Evolutionary conservation across 64 coral and sea anemone species (phyloP).

Genomic region (Acropora tenuis): DNA sequence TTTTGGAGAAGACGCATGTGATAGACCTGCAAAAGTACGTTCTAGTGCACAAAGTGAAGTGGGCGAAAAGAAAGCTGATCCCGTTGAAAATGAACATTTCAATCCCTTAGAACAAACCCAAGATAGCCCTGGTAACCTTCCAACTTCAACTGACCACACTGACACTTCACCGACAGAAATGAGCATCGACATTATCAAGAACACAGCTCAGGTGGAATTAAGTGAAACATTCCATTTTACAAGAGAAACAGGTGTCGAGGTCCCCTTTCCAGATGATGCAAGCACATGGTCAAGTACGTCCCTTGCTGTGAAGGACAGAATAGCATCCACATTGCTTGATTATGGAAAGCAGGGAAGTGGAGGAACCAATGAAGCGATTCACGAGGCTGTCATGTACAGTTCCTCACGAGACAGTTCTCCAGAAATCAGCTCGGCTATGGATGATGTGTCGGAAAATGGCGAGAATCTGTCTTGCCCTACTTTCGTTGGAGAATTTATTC

Average conservation of each 20-base stretch:
- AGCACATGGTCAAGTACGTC: neutral
- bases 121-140: neutral
- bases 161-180: neutral
- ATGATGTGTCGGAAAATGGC: conserved; percentile 21
- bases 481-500: conserved; percentile 73
- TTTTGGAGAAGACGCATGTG: no score
- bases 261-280: neutral
- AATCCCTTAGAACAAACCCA: neutral
- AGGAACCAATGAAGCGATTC: neutral
- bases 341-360: neutral
- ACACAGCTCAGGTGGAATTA: neutral
- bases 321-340: neutral
- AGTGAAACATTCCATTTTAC: neutral
- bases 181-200: neutral
- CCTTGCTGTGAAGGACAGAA: neutral
- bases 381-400: conserved; percentile 11
- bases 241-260: neutral
- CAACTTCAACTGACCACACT: neutral
- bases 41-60: conserved; percentile 2
- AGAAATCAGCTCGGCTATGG: conserved; percentile 33
- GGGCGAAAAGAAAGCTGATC: conserved; percentile 2
- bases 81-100: neutral
- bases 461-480: conserved; percentile 51
- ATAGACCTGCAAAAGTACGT: neutral
- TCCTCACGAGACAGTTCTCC: conserved; percentile 1